Evolutionary conservation across 1,140 invertebrate species (phyloP).

Genomic region (Nephila pilipes): DNA sequence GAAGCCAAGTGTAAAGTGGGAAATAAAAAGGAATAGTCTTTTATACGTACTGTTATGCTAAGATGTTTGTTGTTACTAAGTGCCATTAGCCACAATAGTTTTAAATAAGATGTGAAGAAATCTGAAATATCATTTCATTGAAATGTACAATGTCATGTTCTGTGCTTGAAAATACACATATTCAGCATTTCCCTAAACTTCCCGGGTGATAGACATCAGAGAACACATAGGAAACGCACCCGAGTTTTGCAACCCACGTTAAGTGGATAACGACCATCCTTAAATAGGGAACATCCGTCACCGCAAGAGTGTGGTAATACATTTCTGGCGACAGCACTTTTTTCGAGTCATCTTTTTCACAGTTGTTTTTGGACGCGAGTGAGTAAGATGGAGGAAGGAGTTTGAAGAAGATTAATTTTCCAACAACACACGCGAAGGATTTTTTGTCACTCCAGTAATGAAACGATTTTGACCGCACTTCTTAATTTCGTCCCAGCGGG

Average conservation of each 20-base stretch:
- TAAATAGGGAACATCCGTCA: constrained; percentile 70
- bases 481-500: neutral
- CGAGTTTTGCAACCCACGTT: neutral
- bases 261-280: constrained; percentile 70
- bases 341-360: neutral
- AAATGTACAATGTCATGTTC: neutral
- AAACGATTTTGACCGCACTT: neutral
- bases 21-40: too few species aligned
- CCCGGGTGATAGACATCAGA: neutral
- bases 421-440: neutral
- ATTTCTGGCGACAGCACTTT: constrained; percentile 50
- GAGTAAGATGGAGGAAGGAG: neutral
- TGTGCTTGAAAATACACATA: neutral
- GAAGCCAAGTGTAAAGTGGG: too few species aligned
- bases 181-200: constrained; percentile 28
- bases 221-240: constrained; percentile 31
- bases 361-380: constrained; percentile 1
- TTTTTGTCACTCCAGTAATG: neutral
- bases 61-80: too few species aligned
- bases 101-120: too few species aligned
- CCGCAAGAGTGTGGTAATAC: neutral
- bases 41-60: too few species aligned
- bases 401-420: constrained; percentile 6
- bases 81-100: too few species aligned
- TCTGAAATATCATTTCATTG: too few species aligned